Evolutionary conservation across 2,888 invertebrate genomes (phyloP).

Genomic region (Rotaria magnacalcarata): DNA sequence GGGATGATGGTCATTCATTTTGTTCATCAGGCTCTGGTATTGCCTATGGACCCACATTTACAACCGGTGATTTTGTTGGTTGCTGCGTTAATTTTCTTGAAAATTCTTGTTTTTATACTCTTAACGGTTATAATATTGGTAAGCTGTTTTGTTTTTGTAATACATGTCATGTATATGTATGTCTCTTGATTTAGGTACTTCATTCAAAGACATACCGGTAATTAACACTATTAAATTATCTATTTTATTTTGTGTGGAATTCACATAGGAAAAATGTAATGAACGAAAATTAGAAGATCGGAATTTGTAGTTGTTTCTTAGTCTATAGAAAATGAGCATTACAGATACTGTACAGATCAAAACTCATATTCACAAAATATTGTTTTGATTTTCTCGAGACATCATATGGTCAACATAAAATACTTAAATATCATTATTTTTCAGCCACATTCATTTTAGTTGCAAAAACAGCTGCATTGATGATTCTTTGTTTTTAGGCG

Average conservation of each 20-base stretch:
- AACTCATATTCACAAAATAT: too few species aligned
- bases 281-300: too few species aligned
- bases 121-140: conserved; percentile 87
- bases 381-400: too few species aligned
- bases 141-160: not conserved
- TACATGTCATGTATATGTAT: not conserved
- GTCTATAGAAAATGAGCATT: too few species aligned
- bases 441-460: too few species aligned
- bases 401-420: too few species aligned
- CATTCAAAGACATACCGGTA: conserved; percentile 89
- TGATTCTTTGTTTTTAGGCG: conserved; percentile 65
- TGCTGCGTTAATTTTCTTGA: conserved; percentile 96
- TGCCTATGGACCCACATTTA: conserved; percentile 96
- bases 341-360: too few species aligned
- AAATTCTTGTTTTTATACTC: conserved; percentile 98
- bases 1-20: conserved; percentile 97
- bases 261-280: too few species aligned
- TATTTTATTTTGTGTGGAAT: not conserved
- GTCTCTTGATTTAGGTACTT: conserved; percentile 67
- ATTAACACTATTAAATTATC: conserved; percentile 49
- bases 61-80: conserved; percentile 92
- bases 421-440: too few species aligned
- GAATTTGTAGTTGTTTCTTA: too few species aligned
- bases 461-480: too few species aligned
- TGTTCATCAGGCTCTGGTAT: conserved; percentile 94